phyloP scores from a whole-genome alignment of 2,113 vertebrate species.

The Triplophysa tibetana region DNA sequence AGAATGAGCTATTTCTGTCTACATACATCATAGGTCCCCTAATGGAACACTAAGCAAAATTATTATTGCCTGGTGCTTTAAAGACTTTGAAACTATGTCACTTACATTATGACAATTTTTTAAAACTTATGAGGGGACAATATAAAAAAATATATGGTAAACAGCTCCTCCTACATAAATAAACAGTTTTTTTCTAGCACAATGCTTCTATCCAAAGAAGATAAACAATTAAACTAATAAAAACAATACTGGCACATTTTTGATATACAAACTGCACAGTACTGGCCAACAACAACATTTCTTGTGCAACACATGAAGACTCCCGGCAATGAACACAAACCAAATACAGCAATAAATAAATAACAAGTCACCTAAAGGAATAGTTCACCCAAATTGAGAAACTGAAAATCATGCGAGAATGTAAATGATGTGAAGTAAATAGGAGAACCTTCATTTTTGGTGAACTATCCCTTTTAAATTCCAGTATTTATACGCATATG shows the following conservation, averaged over 20 bases:
- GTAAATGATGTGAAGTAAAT: no score
- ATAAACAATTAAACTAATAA: neutral
- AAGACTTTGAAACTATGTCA: neutral
- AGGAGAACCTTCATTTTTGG: no score
- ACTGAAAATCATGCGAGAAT: no score
- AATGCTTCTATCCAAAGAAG: neutral
- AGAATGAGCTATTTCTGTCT: no score
- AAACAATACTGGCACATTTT: neutral
- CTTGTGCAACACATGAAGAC: neutral
- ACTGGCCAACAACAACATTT: slow-evolving; percentile 2
- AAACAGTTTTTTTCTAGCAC: neutral
- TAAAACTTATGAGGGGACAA: neutral
- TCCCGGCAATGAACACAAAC: neutral
- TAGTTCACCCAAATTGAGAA: no score
- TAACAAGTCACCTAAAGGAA: no score
- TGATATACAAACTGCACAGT: neutral
- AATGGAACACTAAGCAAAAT: neutral
- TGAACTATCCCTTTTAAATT: no score
- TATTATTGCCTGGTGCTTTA: neutral
- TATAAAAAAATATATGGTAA: neutral
- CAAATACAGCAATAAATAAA: neutral
- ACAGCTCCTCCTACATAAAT: neutral
- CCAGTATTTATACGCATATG: no score
- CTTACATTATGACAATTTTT: neutral
- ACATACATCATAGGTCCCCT: no score